Conservation (phyloP, 2,113 vertebrate species). For the Leiothrix lutea region DNA sequence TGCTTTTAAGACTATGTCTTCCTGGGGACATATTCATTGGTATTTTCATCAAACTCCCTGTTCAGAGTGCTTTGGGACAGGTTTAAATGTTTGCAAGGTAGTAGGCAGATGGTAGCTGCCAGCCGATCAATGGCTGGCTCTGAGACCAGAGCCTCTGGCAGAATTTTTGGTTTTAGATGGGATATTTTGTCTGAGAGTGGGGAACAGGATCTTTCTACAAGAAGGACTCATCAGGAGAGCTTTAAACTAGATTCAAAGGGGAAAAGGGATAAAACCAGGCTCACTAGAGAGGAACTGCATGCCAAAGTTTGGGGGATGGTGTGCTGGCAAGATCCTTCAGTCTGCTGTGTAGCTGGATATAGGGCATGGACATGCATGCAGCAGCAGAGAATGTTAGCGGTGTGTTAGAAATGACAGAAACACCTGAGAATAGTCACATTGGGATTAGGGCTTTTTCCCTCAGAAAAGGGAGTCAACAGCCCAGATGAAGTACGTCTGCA, state of each 20-base stretch:
- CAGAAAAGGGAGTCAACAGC: neutral
- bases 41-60: neutral
- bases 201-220: neutral
- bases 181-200: neutral
- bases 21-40: neutral
- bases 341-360: neutral
- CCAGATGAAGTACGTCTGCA: neutral
- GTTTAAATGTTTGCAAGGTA: neutral
- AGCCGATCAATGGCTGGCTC: neutral
- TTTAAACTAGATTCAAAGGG: neutral
- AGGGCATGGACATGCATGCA: too few relatives aligned
- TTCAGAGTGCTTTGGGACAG: neutral
- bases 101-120: neutral
- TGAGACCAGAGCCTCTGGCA: neutral
- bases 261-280: neutral
- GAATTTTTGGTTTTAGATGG: neutral
- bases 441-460: neutral
- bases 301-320: neutral
- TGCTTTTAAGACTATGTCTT: neutral
- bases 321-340: neutral
- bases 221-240: too few relatives aligned
- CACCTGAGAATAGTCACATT: neutral
- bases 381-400: neutral
- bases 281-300: neutral
- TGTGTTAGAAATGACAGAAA: neutral